A percentile compares a stretch with the other conserved stretches of the same genome.
These are phyloP conservation scores for Phrynocephalus guinanensis DNA, from an alignment of 2,797 vertebrate genomes.

Conservation along the genomic window DNA sequence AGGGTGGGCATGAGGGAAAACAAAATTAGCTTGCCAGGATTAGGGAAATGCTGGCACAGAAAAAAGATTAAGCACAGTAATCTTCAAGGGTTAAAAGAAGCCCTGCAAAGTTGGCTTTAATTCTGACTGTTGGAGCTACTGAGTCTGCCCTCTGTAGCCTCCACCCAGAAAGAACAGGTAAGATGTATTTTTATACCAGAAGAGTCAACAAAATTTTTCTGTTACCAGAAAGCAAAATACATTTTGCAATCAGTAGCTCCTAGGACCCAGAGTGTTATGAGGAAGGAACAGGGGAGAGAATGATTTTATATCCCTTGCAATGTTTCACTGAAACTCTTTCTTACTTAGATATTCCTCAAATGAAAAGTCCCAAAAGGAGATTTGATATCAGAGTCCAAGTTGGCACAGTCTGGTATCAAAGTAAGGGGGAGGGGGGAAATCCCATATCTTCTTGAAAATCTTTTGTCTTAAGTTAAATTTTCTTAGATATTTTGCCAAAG, in stretches of 20 bases:
- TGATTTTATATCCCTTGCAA: background rate
- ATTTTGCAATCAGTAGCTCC: background rate
- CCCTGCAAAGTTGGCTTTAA: background rate
- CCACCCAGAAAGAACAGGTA: background rate
- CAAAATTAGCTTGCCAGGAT: background rate
- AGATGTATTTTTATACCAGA: background rate
- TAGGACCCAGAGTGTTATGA: background rate
- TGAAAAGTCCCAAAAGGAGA: background rate
- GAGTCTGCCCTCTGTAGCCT: background rate
- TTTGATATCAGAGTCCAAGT: background rate
- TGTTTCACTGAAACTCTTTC: background rate
- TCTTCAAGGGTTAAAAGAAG: background rate
- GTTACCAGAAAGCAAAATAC: background rate
- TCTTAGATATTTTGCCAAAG: background rate
- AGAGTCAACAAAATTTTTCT: background rate
- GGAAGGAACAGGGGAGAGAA: background rate
- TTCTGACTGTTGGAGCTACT: background rate
- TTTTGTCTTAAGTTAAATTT: background rate
- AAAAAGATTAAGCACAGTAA: background rate
- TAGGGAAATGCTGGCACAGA: too few species aligned
- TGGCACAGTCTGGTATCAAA: background rate
- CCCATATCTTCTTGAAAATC: background rate
- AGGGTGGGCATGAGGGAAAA: background rate
- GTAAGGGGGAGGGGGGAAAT: too few species aligned
- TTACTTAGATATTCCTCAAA: background rate